phyloP scores from a whole-genome alignment of 1,140 invertebrate genomes.

The Halyomorpha halys region DNA sequence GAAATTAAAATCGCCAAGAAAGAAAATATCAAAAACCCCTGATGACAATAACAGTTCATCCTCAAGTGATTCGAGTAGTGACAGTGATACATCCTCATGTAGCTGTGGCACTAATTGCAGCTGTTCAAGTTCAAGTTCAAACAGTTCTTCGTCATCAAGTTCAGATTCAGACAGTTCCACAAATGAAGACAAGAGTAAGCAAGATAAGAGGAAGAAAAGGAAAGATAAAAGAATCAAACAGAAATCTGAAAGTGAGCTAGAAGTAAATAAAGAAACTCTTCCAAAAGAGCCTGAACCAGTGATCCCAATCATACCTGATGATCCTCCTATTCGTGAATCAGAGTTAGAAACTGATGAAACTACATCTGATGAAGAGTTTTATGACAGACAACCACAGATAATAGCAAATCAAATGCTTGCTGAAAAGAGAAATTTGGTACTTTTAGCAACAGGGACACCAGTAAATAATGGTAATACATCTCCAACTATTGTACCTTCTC shows the following conservation, averaged over 20 bases:
- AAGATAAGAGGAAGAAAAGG: constrained; percentile 37
- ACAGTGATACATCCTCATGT: constrained; percentile 61
- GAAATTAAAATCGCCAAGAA: constrained; percentile 38
- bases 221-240: constrained; percentile 35
- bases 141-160: constrained; percentile 51
- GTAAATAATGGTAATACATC: constrained; percentile 45
- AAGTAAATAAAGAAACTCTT: constrained; percentile 17
- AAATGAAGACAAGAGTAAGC: constrained; percentile 38
- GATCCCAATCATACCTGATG: constrained; percentile 32
- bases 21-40: constrained; percentile 34
- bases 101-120: constrained; percentile 70
- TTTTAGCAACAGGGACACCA: constrained; percentile 43
- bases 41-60: constrained; percentile 38
- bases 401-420: constrained; percentile 55
- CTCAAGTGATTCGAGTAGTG: constrained; percentile 59
- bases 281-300: constrained; percentile 23
- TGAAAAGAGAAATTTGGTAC: constrained; percentile 53
- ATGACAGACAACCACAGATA: constrained; percentile 65
- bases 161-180: constrained; percentile 53
- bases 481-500: constrained; percentile 7
- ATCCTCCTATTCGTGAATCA: constrained; percentile 54
- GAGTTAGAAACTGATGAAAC: constrained; percentile 73
- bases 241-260: constrained; percentile 24
- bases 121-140: constrained; percentile 53
- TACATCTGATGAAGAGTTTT: constrained; percentile 76